Evolutionary conservation across 2,797 vertebrate genomes (phyloP).

Genomic region (Enteromius afrohamiltoni): DNA sequence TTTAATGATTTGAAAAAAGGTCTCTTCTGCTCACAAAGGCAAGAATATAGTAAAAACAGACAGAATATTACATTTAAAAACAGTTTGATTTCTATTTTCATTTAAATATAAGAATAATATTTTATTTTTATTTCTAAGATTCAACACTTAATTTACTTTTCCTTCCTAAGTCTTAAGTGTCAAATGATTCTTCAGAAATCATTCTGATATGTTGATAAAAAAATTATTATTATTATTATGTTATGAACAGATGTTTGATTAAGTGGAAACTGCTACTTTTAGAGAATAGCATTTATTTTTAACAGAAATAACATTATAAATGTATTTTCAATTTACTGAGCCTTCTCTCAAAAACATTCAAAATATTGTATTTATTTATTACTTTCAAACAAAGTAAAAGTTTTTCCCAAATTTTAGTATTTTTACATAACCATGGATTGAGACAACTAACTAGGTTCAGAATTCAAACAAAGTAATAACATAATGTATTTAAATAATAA

Average conservation of each 20-base stretch:
- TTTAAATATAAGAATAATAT: background rate
- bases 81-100: background rate
- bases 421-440: background rate
- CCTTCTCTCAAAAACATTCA: background rate
- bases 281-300: background rate
- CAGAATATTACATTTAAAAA: background rate
- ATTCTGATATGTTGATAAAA: background rate
- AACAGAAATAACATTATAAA: background rate
- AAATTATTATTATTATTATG: background rate
- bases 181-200: background rate
- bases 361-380: background rate
- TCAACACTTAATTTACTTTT: background rate
- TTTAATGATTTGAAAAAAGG: background rate
- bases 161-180: background rate
- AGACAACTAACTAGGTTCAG: background rate
- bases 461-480: background rate
- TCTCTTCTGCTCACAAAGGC: background rate
- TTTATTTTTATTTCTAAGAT: background rate
- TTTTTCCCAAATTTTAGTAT: background rate
- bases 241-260: background rate
- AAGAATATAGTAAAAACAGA: background rate
- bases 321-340: background rate
- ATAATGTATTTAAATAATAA: background rate
- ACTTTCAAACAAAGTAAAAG: background rate
- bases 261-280: background rate